Conservation (phyloP, 2,888 invertebrate genomes). For the Iphiclides podalirius region DNA sequence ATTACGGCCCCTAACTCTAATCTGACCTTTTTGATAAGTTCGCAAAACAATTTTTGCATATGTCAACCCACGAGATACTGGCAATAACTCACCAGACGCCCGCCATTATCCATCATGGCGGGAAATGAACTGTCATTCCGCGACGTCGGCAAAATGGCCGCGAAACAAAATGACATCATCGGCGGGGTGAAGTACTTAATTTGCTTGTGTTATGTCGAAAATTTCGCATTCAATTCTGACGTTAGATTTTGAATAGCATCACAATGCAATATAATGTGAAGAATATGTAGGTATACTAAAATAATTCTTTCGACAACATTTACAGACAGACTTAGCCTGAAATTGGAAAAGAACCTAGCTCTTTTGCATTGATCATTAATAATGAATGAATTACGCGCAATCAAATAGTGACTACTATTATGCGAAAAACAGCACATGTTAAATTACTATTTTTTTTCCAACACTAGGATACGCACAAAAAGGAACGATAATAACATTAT, state of each 20-base stretch:
- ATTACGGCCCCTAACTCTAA: conserved; percentile 52
- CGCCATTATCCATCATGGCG: conserved; percentile 72
- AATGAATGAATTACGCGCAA: too few species aligned
- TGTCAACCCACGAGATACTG: conserved; percentile 62
- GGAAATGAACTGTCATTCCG: conserved; percentile 72
- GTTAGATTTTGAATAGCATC: background rate
- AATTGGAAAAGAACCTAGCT: too few species aligned
- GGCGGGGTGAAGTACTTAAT: conserved; percentile 26
- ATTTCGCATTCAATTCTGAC: conserved; percentile 6
- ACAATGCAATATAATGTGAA: too few species aligned
- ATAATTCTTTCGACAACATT: too few species aligned
- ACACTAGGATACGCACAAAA: too few species aligned
- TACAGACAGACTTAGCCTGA: too few species aligned
- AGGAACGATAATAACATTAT: too few species aligned
- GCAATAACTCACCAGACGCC: conserved; percentile 63
- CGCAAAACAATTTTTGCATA: conserved; percentile 78
- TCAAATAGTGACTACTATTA: too few species aligned
- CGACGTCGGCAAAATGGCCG: conserved; percentile 57
- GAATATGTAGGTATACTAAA: too few species aligned
- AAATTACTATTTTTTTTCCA: too few species aligned
- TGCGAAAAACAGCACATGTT: too few species aligned
- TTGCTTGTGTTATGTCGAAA: conserved; percentile 20
- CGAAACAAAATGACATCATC: conserved; percentile 49
- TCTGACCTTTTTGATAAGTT: conserved; percentile 70
- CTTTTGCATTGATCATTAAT: too few species aligned